Base-by-base conservation (phyloP, 2,797 vertebrate species). In the Sandelia bainsii region DNA sequence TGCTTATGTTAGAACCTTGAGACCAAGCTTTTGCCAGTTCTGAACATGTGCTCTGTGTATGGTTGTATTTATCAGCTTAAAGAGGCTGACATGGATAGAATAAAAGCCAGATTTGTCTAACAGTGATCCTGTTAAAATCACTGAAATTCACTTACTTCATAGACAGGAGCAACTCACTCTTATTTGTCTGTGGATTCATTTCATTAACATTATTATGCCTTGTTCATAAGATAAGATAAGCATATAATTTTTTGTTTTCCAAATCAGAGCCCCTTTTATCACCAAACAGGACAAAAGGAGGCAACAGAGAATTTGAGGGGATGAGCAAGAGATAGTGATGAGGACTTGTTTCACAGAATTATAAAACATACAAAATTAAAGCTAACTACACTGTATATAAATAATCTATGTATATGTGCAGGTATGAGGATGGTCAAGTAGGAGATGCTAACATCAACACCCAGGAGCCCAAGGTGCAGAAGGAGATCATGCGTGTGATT, bases 391-490 rank as follows among this genome's bases (percentile, higher is more conserved):
- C 20, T 17, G 22, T 22, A 34, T 25, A 7, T 19, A 39, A 48
- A 32, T 44, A 3, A 14, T 51, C 3, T 62, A 0, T 79, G 10
- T 77, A 2, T 58, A 3, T 72, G 20, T 77, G 62, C 94, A 99
- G 98, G 93, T 99, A 99, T 14, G 98, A 99, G 90, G 98, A 99
- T 3, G 98, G 98, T 73, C 97, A 99, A 91, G 98, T 99, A 83
- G 98, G 98, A 91, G 98, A 99, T 5, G 98, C 98, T 84, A 99
- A 99, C 92, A 99, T 99, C 90, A 99, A 99, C 95, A 99, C 98
- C 94, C 98, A 99, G 96, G 98, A 99, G 94, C 98, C 97, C 82
- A 99, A 99, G 93, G 98, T 99, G 81, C 98, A 99, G 93, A 99
- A 98, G 93, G 98, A 99, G 92, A 99, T 99, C 91, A 99, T 99